phyloP scores from a whole-genome alignment of 2,113 vertebrate genomes.

The Bos javanicus region DNA sequence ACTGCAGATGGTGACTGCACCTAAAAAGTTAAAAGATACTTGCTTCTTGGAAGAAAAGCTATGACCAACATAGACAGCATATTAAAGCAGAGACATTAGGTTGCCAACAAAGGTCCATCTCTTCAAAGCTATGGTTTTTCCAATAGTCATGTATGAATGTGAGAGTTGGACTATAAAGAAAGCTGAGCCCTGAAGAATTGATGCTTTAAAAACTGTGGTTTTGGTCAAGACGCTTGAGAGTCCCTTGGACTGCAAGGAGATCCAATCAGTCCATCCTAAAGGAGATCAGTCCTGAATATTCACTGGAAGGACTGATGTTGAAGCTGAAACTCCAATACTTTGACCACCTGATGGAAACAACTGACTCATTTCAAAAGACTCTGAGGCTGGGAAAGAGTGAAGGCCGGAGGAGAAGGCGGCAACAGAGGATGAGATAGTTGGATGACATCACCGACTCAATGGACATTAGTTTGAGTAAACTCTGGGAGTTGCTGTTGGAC shows the following conservation, averaged over 20 bases:
- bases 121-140: neutral
- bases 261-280: neutral
- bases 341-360: neutral
- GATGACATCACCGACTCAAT: neutral
- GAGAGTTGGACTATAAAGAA: neutral
- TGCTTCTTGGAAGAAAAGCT: neutral
- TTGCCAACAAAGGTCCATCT: neutral
- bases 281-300: neutral
- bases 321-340: neutral
- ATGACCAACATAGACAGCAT: neutral
- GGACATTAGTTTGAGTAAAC: neutral
- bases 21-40: neutral
- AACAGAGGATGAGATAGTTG: neutral
- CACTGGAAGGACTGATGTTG: neutral
- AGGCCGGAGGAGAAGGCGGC: fast-evolving
- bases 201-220: neutral
- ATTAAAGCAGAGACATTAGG: neutral
- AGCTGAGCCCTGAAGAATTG: neutral
- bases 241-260: neutral
- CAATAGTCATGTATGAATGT: neutral
- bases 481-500: neutral
- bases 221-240: neutral
- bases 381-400: neutral
- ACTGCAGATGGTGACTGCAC: neutral
- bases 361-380: neutral